Percentiles rank a stretch among this genome's conserved stretches.
Conservation (phyloP, 92 coral and sea anemone species). For the Blastomussa wellsi region DNA sequence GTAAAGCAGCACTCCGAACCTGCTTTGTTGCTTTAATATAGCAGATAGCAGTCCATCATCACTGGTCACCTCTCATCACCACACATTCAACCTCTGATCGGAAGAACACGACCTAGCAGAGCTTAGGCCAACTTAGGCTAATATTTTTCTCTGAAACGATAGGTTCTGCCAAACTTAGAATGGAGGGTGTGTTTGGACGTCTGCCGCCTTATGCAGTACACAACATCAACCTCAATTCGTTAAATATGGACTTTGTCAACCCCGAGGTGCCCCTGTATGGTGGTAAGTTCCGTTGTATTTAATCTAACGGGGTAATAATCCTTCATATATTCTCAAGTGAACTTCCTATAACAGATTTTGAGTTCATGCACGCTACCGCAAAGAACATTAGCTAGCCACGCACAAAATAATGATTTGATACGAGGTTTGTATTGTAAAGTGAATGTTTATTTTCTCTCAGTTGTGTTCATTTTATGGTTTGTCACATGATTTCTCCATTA, state of each 20-base stretch:
- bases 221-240: slow-evolving; percentile 66
- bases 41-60: not conserved
- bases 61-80: not conserved
- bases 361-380: slow-evolving; percentile 12
- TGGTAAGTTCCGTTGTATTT: not conserved
- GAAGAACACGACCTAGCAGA: not conserved
- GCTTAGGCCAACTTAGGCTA: not conserved
- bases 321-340: slow-evolving; percentile 10
- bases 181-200: slow-evolving; percentile 81
- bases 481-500: not conserved
- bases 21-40: not conserved
- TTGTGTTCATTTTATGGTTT: not conserved
- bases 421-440: not conserved
- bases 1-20: not conserved
- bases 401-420: not conserved
- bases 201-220: slow-evolving; percentile 66
- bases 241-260: slow-evolving; percentile 68
- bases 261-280: slow-evolving; percentile 37
- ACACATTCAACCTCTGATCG: not conserved
- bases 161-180: slow-evolving; percentile 3
- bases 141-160: not conserved
- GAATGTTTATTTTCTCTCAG: not conserved
- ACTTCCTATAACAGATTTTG: slow-evolving; percentile 15
- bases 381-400: not conserved
- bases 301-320: slow-evolving; percentile 1